Evolutionary conservation across 2,888 invertebrate genomes (phyloP).

Genomic region (Drosophila percnosoma): DNA sequence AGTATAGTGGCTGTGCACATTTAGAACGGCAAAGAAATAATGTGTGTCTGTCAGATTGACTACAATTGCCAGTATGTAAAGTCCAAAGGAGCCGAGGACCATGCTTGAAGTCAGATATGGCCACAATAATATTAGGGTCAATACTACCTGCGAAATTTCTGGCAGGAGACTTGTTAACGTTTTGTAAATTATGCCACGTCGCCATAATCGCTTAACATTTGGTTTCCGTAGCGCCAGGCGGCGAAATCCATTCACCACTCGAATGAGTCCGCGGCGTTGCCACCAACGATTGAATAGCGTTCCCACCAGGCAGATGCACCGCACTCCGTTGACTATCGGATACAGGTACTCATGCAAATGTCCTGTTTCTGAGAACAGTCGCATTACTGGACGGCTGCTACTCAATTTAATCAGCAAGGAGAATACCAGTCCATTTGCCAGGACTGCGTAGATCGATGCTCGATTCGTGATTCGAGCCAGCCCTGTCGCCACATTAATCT

Average conservation of each 20-base stretch:
- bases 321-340: constrained; percentile 25
- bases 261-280: constrained; percentile 29
- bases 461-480: constrained; percentile 28
- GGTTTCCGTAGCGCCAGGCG: constrained; percentile 33
- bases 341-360: constrained; percentile 51
- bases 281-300: constrained; percentile 54
- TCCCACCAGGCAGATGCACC: constrained; percentile 19
- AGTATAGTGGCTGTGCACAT: constrained; percentile 37
- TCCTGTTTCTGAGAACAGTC: constrained; percentile 7
- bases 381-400: neutral
- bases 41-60: constrained; percentile 51
- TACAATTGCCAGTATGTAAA: constrained; percentile 17
- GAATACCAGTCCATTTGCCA: constrained; percentile 24
- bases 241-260: constrained; percentile 38
- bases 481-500: constrained; percentile 48
- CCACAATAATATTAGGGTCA: neutral
- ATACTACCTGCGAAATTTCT: constrained; percentile 23
- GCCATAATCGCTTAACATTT: constrained; percentile 19
- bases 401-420: constrained; percentile 1
- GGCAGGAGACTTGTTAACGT: neutral
- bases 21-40: constrained; percentile 41
- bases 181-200: constrained; percentile 31
- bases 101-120: neutral
- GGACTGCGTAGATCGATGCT: constrained; percentile 30
- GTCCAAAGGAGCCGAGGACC: neutral